Percentiles rank a stretch among this genome's conserved stretches.
Conservation (phyloP, 2,888 invertebrate genomes). For the Trichogramma evanescens region DNA sequence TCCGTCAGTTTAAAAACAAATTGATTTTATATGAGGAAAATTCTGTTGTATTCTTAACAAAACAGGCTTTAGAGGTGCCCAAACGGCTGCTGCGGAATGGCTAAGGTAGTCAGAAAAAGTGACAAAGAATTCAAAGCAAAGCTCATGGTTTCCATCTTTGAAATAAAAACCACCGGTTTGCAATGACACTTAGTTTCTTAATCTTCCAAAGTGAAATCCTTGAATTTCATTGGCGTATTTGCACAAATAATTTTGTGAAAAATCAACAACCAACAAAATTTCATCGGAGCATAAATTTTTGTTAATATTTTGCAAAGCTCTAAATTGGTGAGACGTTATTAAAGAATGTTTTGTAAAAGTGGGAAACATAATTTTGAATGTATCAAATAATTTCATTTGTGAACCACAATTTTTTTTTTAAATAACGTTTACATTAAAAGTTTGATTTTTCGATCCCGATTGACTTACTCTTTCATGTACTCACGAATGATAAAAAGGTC, state of each 20-base stretch:
- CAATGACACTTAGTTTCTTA: conserved; percentile 2
- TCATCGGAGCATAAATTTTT: too few relatives aligned
- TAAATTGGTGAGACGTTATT: not conserved
- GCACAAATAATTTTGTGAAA: not conserved
- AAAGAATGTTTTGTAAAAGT: not conserved
- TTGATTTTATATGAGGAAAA: conserved; percentile 7
- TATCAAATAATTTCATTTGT: not conserved
- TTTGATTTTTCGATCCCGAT: not conserved
- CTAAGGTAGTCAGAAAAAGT: conserved; percentile 9
- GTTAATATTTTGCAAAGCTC: too few relatives aligned
- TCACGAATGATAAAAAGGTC: conserved; percentile 3
- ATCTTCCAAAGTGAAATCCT: conserved; percentile 1
- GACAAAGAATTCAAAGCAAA: conserved; percentile 1
- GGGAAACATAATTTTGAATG: not conserved
- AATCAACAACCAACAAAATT: too few relatives aligned
- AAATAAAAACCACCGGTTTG: conserved; percentile 7
- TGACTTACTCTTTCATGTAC: not conserved
- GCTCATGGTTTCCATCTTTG: not conserved
- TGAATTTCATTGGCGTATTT: conserved; percentile 5
- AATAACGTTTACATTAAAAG: not conserved
- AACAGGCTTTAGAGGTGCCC: conserved; percentile 10
- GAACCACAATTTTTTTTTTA: not conserved
- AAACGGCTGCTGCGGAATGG: conserved; percentile 12
- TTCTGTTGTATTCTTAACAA: conserved; percentile 4
- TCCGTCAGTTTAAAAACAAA: conserved; percentile 15